Evolutionary conservation across 2,113 vertebrate species (phyloP).

Genomic region (Carettochelys insculpta): DNA sequence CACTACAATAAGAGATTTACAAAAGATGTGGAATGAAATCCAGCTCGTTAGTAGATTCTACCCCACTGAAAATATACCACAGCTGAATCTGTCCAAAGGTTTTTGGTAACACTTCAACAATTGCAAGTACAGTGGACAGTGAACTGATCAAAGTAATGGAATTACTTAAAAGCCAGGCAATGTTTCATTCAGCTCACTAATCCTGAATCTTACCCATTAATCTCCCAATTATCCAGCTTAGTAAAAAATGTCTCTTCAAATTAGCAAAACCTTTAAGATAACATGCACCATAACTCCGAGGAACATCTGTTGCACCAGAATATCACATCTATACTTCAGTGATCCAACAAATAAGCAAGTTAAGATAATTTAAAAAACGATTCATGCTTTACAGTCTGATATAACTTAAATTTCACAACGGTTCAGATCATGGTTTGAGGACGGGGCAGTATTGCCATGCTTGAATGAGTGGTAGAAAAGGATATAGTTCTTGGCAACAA

Average conservation of each 20-base stretch:
- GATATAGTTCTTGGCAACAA: conserved; percentile 22
- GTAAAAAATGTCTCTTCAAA: neutral
- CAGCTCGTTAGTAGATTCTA: neutral
- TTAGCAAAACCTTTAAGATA: neutral
- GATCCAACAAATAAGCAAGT: neutral
- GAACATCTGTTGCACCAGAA: fast-evolving
- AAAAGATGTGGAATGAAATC: neutral
- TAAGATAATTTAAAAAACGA: neutral
- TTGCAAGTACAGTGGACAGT: neutral
- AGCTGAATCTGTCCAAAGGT: neutral
- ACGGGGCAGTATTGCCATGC: neutral
- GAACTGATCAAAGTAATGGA: neutral
- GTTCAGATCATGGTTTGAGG: neutral
- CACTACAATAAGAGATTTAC: neutral
- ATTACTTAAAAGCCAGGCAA: neutral
- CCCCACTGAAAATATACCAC: neutral
- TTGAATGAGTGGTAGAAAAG: conserved; percentile 34
- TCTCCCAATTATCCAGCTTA: neutral
- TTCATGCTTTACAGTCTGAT: neutral
- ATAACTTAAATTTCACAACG: conserved; percentile 22
- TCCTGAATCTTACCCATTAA: neutral
- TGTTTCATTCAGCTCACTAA: neutral
- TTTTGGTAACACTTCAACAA: neutral
- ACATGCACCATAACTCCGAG: neutral
- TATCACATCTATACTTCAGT: neutral